phyloP scores from a whole-genome alignment of 2,888 invertebrate species.

The Pterostichus madidus region DNA sequence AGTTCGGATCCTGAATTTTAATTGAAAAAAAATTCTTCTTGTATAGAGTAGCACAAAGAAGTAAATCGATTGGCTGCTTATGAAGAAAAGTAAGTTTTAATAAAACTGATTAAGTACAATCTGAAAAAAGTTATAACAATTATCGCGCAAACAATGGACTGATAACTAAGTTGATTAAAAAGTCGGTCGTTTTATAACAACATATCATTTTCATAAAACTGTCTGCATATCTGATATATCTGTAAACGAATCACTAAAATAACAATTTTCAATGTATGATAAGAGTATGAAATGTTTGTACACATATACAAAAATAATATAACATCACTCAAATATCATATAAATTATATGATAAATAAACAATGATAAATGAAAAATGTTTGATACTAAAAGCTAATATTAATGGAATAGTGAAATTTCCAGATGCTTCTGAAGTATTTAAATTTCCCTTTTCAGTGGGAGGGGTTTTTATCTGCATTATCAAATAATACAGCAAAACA shows the following conservation, averaged over 20 bases:
- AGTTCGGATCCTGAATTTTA: too few species aligned
- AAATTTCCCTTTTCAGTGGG: conserved; percentile 12
- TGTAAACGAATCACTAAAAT: conserved; percentile 43
- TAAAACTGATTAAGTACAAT: background rate
- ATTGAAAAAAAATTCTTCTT: too few species aligned
- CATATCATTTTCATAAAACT: conserved; percentile 50
- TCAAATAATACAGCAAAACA: conserved; percentile 19
- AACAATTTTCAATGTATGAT: conserved; percentile 46
- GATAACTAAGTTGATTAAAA: conserved; percentile 32
- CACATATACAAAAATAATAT: conserved; percentile 46
- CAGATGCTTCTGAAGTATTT: conserved; percentile 51
- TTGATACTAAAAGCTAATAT: conserved; percentile 53
- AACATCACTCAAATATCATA: conserved; percentile 48
- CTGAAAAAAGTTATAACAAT: background rate
- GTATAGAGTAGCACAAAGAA: too few species aligned
- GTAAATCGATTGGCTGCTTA: too few species aligned
- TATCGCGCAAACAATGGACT: conserved; percentile 8
- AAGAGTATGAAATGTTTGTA: conserved; percentile 47
- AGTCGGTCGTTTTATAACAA: conserved; percentile 25
- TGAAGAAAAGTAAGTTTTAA: background rate
- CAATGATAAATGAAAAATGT: conserved; percentile 42
- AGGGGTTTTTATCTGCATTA: conserved; percentile 18
- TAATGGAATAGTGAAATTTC: conserved; percentile 59
- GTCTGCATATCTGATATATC: conserved; percentile 21
- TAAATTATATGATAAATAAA: conserved; percentile 51